Conservation (phyloP, 2,888 invertebrate species). For the Marasmarcha lunaedactyla region DNA sequence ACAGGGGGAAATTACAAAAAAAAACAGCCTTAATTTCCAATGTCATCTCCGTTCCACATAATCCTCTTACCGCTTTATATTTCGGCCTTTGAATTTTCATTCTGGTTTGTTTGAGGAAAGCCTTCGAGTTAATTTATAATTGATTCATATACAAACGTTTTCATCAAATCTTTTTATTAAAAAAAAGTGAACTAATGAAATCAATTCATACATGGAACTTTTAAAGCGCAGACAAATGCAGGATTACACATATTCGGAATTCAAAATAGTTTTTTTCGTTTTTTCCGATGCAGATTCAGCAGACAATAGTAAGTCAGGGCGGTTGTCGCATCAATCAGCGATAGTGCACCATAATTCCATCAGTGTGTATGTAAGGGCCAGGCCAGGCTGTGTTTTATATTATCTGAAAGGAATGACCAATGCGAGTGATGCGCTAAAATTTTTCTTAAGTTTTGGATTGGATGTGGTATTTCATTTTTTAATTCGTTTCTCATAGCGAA, state of each 20-base stretch:
- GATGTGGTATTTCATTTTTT: slow-evolving; percentile 29
- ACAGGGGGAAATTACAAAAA: slow-evolving; percentile 67
- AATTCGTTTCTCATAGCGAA: too few species aligned
- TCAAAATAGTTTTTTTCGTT: slow-evolving; percentile 22
- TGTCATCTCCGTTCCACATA: slow-evolving; percentile 69
- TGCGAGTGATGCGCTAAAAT: slow-evolving; percentile 22
- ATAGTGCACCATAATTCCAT: slow-evolving; percentile 67
- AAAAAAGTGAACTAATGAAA: slow-evolving; percentile 2
- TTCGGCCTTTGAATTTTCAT: slow-evolving; percentile 68
- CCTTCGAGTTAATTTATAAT: slow-evolving; percentile 30
- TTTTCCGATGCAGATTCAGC: slow-evolving; percentile 58
- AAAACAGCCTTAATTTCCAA: slow-evolving; percentile 71
- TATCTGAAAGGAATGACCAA: slow-evolving; percentile 47
- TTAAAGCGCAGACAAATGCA: slow-evolving; percentile 26
- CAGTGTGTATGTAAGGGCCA: slow-evolving; percentile 29
- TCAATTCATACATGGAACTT: not conserved
- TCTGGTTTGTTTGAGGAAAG: slow-evolving; percentile 66
- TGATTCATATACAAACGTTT: slow-evolving; percentile 30
- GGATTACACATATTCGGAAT: slow-evolving; percentile 31
- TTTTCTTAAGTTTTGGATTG: slow-evolving; percentile 11
- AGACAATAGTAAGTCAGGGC: slow-evolving; percentile 64
- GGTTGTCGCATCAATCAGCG: slow-evolving; percentile 68
- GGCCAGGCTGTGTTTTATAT: slow-evolving; percentile 43
- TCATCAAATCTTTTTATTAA: not conserved
- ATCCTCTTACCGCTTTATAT: slow-evolving; percentile 70